Base-by-base conservation (phyloP, 1,140 invertebrate genomes). In the Drosophila ambigua region DNA sequence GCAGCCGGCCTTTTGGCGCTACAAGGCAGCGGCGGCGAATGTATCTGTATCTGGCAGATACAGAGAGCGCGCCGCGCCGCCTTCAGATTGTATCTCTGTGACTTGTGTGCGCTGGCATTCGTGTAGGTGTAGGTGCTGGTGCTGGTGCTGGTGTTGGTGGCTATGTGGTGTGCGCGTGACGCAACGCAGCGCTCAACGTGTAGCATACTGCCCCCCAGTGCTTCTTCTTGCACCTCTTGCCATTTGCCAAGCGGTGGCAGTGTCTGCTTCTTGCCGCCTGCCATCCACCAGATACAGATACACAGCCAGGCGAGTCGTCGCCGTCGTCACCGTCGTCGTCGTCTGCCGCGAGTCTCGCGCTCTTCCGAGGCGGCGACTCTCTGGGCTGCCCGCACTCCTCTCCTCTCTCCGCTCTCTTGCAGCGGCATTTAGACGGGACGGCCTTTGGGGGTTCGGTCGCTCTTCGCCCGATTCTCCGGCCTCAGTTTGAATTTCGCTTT, bases 401-500 rank as follows among this genome's bases (percentile, higher is more conserved):
- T 68, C 39, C 23, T 41, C 28, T 61, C 15, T 15, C 5, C 16
- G 35, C 43, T 49, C 62, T 49, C 57, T 43, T 20, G 51, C 66
- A 49, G 46, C 59, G 39, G 15, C 28, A 20, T 39, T 31, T 51
- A 26, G 55, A 60, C 9, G 35, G 52, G 51, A 23, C 11, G 31
- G 13, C 31, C 31, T 15, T 51, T 45, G 46, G 59, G 77, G 82
- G 82, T 78, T 82, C 71, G 78, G 45, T 15, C 41, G 74, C 82
- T 85, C 82, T 85, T 84, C 68, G 62, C 60, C 58, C 60, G 57
- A 83, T 71, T 59, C 48, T 44, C 65, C 62, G 39, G 72, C 54
- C 80, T 84, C 82, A 90, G 88, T 91, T 90, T 85, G 88, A 75
- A 73, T 91, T 91, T 90, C 78, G 89, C 83, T 90, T 90, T 90